A percentile compares a stretch with the other conserved stretches of the same genome.
Evolutionary conservation across 2,888 invertebrate species (phyloP).

Genomic region (Andrena flavipes): DNA sequence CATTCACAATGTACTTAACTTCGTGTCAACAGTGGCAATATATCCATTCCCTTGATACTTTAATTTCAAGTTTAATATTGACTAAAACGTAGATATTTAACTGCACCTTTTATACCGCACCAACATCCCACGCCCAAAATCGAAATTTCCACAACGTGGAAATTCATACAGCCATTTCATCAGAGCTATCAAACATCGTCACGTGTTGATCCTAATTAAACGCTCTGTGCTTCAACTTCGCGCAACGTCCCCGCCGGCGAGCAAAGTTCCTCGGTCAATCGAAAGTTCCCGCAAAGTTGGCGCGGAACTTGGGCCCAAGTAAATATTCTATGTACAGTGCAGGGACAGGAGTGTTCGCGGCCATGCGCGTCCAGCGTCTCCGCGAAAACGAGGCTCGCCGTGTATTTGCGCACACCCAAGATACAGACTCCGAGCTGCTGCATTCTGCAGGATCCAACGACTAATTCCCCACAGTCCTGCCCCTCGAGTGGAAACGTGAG

Average conservation of each 20-base stretch:
- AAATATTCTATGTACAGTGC: slow-evolving; percentile 47
- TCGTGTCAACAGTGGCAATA: background rate
- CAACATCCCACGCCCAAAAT: background rate
- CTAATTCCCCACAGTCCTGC: slow-evolving; percentile 64
- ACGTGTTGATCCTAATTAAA: slow-evolving; percentile 32
- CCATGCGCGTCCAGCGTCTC: slow-evolving; percentile 10
- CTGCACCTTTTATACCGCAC: too few relatives aligned
- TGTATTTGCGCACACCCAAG: slow-evolving; percentile 29
- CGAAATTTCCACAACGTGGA: background rate
- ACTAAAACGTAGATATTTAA: too few relatives aligned
- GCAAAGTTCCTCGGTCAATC: slow-evolving; percentile 53
- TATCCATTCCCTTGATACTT: background rate
- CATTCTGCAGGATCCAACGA: slow-evolving; percentile 51
- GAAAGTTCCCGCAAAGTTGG: slow-evolving; percentile 48
- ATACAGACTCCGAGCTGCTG: slow-evolving; percentile 31
- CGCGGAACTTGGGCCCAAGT: slow-evolving; percentile 35
- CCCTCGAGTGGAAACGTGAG: slow-evolving; percentile 51
- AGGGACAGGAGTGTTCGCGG: slow-evolving; percentile 13
- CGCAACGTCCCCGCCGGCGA: slow-evolving; percentile 1
- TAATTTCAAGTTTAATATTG: too few relatives aligned
- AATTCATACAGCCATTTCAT: background rate
- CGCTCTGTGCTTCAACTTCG: slow-evolving; percentile 15
- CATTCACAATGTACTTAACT: background rate
- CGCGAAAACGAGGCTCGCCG: slow-evolving; percentile 27
- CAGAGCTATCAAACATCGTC: background rate